A percentile compares a stretch with the other conserved stretches of the same genome.
Evolutionary conservation across 2,888 invertebrate genomes (phyloP).

Genomic region (Pocota personata): DNA sequence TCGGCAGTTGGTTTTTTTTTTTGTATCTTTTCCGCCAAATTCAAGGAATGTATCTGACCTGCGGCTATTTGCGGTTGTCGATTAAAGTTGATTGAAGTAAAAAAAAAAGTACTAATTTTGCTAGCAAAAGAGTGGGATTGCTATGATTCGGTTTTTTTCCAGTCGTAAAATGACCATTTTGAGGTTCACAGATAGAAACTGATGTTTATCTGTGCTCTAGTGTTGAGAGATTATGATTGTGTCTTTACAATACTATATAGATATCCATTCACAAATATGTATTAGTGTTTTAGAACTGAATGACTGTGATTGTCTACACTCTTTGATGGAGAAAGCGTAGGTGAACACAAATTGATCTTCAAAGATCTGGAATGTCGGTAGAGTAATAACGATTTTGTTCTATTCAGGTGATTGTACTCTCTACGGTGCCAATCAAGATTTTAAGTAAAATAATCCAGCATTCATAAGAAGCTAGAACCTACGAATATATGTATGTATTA

Average conservation of each 20-base stretch:
- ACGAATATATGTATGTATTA: too few relatives aligned
- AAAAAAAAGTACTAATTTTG: constrained; percentile 52
- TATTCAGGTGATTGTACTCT: too few relatives aligned
- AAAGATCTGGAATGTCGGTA: neutral
- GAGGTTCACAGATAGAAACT: constrained; percentile 41
- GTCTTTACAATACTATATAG: neutral
- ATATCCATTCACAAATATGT: neutral
- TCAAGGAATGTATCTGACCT: constrained; percentile 49
- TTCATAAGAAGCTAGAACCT: too few relatives aligned
- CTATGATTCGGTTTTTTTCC: constrained; percentile 47
- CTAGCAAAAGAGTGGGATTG: constrained; percentile 40
- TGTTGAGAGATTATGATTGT: neutral
- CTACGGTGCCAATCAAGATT: too few relatives aligned
- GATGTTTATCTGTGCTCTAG: constrained; percentile 7
- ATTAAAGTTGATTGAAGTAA: constrained; percentile 64
- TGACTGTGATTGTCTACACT: constrained; percentile 26
- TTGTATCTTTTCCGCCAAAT: constrained; percentile 48
- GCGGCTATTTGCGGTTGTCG: constrained; percentile 66
- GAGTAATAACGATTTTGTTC: too few relatives aligned
- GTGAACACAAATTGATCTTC: constrained; percentile 32
- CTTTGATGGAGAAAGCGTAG: constrained; percentile 15
- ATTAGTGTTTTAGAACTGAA: constrained; percentile 3
- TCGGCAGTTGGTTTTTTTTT: neutral
- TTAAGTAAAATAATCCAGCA: too few relatives aligned
- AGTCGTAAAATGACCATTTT: constrained; percentile 46